A percentile compares a stretch with the other conserved stretches of the same genome.
Evolutionary conservation across 2,113 vertebrate genomes (phyloP).

Genomic region (Pampusana beccarii): DNA sequence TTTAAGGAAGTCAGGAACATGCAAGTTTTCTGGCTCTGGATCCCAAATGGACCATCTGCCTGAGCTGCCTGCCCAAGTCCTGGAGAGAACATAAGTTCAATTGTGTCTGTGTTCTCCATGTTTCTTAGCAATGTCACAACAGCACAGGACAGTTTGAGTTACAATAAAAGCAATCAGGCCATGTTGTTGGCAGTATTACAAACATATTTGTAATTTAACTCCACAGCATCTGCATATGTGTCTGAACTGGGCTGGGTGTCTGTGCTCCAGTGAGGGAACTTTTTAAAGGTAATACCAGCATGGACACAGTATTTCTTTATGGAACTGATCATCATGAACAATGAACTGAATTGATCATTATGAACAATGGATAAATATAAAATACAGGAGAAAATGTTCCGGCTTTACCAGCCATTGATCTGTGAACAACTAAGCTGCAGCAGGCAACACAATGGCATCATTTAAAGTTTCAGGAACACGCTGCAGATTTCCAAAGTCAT

Average conservation of each 20-base stretch:
- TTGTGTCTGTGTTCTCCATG: neutral
- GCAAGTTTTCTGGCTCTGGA: neutral
- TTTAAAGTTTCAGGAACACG: neutral
- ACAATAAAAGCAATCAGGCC: neutral
- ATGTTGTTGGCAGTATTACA: neutral
- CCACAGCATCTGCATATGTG: rapidly evolving
- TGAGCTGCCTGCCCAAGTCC: neutral
- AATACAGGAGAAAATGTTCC: neutral
- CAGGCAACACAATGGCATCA: neutral
- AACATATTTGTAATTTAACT: neutral
- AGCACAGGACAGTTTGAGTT: neutral
- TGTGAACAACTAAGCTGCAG: neutral
- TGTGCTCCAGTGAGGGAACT: neutral
- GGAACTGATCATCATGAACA: neutral
- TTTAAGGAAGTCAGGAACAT: neutral
- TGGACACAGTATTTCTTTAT: neutral
- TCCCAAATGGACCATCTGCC: neutral
- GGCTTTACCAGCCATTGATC: neutral
- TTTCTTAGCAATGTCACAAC: neutral
- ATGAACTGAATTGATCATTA: neutral
- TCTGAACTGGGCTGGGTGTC: neutral
- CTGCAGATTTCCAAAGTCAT: neutral
- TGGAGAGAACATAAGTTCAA: neutral
- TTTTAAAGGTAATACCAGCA: neutral
- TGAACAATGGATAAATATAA: neutral